Conservation (phyloP, 2,888 invertebrate species). For the Monopis laevigella region DNA sequence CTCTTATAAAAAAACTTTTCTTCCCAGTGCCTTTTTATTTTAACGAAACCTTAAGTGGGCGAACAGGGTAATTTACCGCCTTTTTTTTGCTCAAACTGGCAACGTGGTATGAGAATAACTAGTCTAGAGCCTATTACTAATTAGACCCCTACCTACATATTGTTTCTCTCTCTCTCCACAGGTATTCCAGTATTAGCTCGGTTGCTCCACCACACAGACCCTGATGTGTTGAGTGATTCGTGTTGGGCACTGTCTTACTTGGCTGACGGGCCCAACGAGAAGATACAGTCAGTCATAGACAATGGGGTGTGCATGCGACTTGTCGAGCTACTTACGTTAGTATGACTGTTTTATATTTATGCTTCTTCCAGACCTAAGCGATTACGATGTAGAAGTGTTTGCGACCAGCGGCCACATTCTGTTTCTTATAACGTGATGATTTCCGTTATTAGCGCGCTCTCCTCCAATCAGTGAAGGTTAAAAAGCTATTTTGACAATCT, state of each 20-base stretch:
- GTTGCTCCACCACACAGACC: constrained; percentile 86
- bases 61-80: neutral
- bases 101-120: neutral
- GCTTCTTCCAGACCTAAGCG: too few relatives aligned
- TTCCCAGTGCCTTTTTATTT: too few relatives aligned
- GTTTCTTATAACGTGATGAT: too few relatives aligned
- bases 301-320: constrained; percentile 90
- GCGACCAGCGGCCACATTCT: too few relatives aligned
- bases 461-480: too few relatives aligned
- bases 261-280: constrained; percentile 96
- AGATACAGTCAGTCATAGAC: constrained; percentile 97
- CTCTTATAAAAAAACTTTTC: too few relatives aligned
- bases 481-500: too few relatives aligned
- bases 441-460: too few relatives aligned
- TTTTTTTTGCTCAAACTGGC: constrained; percentile 3
- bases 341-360: too few relatives aligned
- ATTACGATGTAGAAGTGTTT: too few relatives aligned
- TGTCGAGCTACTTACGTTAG: constrained; percentile 69
- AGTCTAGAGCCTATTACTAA: too few relatives aligned
- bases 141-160: neutral
- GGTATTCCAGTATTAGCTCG: constrained; percentile 89
- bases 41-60: neutral
- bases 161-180: constrained; percentile 30
- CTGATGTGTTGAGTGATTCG: constrained; percentile 91
- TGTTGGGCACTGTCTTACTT: constrained; percentile 98